phyloP scores from a whole-genome alignment of 2,888 invertebrate species.

The Lithophane socia region DNA sequence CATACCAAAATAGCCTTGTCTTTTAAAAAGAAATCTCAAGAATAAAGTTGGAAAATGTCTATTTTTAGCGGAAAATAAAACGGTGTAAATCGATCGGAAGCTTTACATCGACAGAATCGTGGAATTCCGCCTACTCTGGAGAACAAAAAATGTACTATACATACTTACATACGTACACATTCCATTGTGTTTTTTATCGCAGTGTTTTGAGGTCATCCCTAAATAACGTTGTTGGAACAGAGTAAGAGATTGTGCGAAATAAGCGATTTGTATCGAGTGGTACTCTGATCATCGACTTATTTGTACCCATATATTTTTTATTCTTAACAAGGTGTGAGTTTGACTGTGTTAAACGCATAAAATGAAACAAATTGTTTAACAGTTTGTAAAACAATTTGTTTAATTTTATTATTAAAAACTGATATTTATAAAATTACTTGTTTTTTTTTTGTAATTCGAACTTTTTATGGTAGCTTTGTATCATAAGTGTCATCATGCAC shows the following conservation, averaged over 20 bases:
- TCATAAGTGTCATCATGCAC: neutral
- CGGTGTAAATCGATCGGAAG: conserved; percentile 13
- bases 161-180: conserved; percentile 27
- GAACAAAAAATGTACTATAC: conserved; percentile 11
- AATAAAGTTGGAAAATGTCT: neutral
- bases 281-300: neutral
- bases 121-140: conserved; percentile 7
- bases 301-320: neutral
- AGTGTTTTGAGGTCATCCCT: conserved; percentile 39
- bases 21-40: neutral
- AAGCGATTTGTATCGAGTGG: conserved; percentile 12
- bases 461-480: neutral
- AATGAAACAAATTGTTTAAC: no score
- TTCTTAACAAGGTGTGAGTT: no score
- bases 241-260: conserved; percentile 15
- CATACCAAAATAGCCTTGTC: neutral
- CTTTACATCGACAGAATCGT: conserved; percentile 1
- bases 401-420: no score
- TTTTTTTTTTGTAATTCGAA: neutral
- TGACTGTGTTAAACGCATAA: no score
- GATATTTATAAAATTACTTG: neutral
- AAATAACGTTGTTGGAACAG: conserved; percentile 35
- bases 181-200: conserved; percentile 45
- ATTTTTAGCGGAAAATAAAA: conserved; percentile 8
- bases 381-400: no score